Conservation (phyloP, 2,113 vertebrate genomes). For the Xiphophorus hellerii region DNA sequence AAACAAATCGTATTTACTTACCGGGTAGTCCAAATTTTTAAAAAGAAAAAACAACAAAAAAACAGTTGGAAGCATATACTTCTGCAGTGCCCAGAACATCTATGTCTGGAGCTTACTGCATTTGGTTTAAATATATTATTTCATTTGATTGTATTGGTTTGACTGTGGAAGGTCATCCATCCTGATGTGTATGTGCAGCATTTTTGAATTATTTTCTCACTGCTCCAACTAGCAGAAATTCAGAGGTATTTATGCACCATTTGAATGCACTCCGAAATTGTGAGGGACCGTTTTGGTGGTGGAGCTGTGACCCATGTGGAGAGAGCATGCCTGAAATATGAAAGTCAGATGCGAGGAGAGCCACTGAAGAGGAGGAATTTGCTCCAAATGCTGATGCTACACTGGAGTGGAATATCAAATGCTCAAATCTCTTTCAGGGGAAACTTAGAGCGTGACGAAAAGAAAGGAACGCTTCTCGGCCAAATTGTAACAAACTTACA, state of each 20-base stretch:
- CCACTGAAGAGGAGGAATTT: slow-evolving; percentile 82
- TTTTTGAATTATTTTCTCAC: slow-evolving; percentile 90
- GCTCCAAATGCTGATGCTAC: slow-evolving; percentile 71
- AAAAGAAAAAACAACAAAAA: too few species aligned
- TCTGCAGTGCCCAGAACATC: too few species aligned
- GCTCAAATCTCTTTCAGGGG: slow-evolving; percentile 48
- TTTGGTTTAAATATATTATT: slow-evolving; percentile 75
- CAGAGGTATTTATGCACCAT: slow-evolving; percentile 89
- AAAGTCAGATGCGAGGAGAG: slow-evolving; percentile 85
- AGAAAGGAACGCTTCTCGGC: slow-evolving; percentile 8
- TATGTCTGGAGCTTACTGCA: neutral
- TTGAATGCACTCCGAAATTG: slow-evolving; percentile 82
- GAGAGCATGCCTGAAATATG: slow-evolving; percentile 83
- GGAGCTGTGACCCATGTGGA: slow-evolving; percentile 74
- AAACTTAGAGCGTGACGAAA: slow-evolving; percentile 38
- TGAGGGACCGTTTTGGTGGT: slow-evolving; percentile 46
- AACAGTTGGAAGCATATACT: too few species aligned
- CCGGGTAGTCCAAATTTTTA: too few species aligned
- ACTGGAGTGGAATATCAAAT: slow-evolving; percentile 65
- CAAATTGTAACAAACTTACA: slow-evolving; percentile 38
- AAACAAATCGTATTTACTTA: too few species aligned
- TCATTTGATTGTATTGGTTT: slow-evolving; percentile 90
- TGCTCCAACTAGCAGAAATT: slow-evolving; percentile 87
- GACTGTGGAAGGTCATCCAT: slow-evolving; percentile 88
- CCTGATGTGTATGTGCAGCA: slow-evolving; percentile 89